A percentile compares a stretch with the other conserved stretches of the same genome.
Conservation (phyloP, 2,888 invertebrate genomes). For the Polymixis lichenea region DNA sequence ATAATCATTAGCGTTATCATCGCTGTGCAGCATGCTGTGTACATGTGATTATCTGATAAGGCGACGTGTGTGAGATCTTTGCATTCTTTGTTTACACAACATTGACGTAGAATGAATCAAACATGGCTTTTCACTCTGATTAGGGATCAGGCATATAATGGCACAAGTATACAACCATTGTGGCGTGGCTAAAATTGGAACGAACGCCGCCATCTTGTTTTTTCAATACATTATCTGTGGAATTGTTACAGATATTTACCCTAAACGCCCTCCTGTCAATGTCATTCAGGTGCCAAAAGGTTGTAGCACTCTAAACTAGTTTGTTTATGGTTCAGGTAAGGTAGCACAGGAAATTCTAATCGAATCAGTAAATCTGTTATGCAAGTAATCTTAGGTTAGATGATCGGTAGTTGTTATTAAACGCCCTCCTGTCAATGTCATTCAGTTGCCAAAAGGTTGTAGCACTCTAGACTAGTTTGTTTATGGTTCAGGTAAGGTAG, state of each 20-base stretch:
- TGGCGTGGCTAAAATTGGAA: background rate
- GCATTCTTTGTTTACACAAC: conserved; percentile 36
- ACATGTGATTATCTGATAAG: conserved; percentile 33
- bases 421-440: background rate
- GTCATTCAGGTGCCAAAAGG: background rate
- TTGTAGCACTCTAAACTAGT: too few relatives aligned
- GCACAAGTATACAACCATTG: background rate
- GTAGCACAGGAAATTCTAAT: background rate
- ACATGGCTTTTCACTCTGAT: conserved; percentile 13
- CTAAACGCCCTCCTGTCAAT: too few relatives aligned
- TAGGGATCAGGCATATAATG: background rate
- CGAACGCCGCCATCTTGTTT: background rate
- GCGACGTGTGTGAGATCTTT: conserved; percentile 21
- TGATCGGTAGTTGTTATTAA: too few relatives aligned
- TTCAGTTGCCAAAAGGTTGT: too few relatives aligned
- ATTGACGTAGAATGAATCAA: conserved; percentile 20
- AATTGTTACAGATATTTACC: too few relatives aligned
- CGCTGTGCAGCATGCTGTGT: conserved; percentile 15
- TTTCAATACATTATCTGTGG: background rate
- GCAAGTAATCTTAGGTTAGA: too few relatives aligned
- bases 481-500: background rate
- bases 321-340: background rate
- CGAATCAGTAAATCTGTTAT: too few relatives aligned
- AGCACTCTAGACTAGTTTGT: too few relatives aligned
- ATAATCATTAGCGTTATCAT: conserved; percentile 43